Percentiles rank a stretch among this genome's conserved stretches.
Evolutionary conservation across 1,140 invertebrate species (phyloP).

Genomic region (Cotesia chilonis): DNA sequence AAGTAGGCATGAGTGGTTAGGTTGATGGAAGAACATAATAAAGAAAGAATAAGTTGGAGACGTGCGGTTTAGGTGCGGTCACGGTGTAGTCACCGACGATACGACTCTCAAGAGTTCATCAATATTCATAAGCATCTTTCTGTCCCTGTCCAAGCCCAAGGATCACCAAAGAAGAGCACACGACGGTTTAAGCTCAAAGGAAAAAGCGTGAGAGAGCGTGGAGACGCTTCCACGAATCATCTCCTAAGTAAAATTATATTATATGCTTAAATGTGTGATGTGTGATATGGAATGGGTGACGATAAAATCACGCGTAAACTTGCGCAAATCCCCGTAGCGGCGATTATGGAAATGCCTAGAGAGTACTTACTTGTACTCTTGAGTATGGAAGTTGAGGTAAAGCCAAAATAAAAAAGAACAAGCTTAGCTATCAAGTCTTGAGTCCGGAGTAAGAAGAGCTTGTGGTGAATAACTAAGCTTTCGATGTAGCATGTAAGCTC

Average conservation of each 20-base stretch:
- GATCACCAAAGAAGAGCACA: conserved; percentile 43
- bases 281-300: conserved; percentile 27
- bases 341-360: conserved; percentile 34
- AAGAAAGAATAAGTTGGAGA: background rate
- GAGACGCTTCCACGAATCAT: conserved; percentile 10
- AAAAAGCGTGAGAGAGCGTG: background rate
- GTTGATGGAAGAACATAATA: conserved; percentile 22
- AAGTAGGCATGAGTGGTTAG: conserved; percentile 7
- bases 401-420: too few relatives aligned
- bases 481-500: background rate
- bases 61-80: conserved; percentile 46
- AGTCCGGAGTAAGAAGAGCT: background rate
- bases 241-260: background rate
- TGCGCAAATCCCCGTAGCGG: conserved; percentile 31
- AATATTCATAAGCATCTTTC: conserved; percentile 63
- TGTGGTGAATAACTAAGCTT: background rate
- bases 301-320: conserved; percentile 35
- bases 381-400: too few relatives aligned
- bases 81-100: conserved; percentile 45
- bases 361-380: background rate
- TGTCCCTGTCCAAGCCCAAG: conserved; percentile 56
- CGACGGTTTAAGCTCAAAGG: too few relatives aligned
- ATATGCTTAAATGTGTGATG: background rate
- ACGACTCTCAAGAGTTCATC: conserved; percentile 54
- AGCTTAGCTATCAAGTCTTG: too few relatives aligned